Evolutionary conservation across 2,113 vertebrate species (phyloP).

Genomic region (Addax nasomaculatus): DNA sequence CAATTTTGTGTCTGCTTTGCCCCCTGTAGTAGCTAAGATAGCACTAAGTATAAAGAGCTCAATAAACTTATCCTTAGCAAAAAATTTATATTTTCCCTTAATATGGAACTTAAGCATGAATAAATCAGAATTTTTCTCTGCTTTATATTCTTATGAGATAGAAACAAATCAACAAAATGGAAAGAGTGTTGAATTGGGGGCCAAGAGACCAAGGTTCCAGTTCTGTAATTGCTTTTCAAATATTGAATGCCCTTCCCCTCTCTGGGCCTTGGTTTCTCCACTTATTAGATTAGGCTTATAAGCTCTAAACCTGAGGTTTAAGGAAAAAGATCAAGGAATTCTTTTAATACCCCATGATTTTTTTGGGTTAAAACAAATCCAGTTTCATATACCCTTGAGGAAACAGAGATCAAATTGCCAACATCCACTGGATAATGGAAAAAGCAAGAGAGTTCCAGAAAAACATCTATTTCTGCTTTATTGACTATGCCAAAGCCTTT

Average conservation of each 20-base stretch:
- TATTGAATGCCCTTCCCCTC: neutral
- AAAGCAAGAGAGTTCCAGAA: too few relatives aligned
- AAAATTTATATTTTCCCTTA: neutral
- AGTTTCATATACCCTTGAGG: neutral
- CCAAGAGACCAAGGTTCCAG: neutral
- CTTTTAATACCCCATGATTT: neutral
- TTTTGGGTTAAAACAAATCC: neutral
- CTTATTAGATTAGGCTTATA: neutral
- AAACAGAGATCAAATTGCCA: too few relatives aligned
- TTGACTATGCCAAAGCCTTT: too few relatives aligned
- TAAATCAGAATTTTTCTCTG: neutral
- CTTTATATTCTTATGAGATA: conserved; percentile 4
- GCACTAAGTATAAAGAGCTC: neutral
- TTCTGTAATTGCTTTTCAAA: neutral
- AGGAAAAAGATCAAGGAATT: neutral
- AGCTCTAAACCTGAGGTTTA: neutral
- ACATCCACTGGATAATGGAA: too few relatives aligned
- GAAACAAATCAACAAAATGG: neutral
- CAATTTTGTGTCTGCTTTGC: neutral
- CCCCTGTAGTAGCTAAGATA: neutral
- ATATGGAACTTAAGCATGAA: neutral
- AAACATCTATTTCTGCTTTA: too few relatives aligned
- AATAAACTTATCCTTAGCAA: neutral
- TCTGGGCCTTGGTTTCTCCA: neutral
- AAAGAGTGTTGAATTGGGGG: neutral